Evolutionary conservation across 2,888 invertebrate species (phyloP), one percentile per base, ranked within the genome.

Genomic region (Leptopilina myrica): DNA sequence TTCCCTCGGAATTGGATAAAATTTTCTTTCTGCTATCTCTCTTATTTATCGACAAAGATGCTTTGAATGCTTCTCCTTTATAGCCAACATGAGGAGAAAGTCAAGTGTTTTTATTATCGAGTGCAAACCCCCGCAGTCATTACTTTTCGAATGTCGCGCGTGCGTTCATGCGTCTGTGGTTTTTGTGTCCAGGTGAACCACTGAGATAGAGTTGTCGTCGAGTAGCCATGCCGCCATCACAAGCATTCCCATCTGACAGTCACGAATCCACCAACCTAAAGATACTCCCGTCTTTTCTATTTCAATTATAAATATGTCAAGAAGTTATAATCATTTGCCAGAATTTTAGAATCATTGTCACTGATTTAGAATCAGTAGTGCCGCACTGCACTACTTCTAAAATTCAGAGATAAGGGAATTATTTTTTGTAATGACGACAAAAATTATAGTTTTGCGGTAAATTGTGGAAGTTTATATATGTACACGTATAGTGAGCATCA

Each of bases 191-290:
- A 67, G 43, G 80, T 64, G 82, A 84, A 84, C 86, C 83, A 84
- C 86, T 86, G 83, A 85, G 86, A 87, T 88, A 88, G 87, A 89
- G 88, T 89, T 89, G 90, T 91, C 86, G 86, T 82, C 85, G 85
- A 87, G 88, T 86, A 88, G 89, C 89, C 86, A 82, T 80, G 84
- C 86, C 88, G 88, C 87, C 88, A 87, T 88, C 88, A 85, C 84
- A 85, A 87, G 88, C 86, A 90, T 90, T 90, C 88, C 84, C 86
- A 86, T 85, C 88, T 81, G 89, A 89, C 89, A 88, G 87, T 86
- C 87, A 86, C 86, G 33, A 33, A 33, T 33, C 33, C 33, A 33
- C 33, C 33, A 33, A 0, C 2, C 20, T 20, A 20, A 20, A 20
- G 20, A 20, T 20, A 33, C 33, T 4, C 33, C 5, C 33, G 33